Evolutionary conservation across 2,113 vertebrate species (phyloP).

Genomic region (Serranochromis macrocephalus): DNA sequence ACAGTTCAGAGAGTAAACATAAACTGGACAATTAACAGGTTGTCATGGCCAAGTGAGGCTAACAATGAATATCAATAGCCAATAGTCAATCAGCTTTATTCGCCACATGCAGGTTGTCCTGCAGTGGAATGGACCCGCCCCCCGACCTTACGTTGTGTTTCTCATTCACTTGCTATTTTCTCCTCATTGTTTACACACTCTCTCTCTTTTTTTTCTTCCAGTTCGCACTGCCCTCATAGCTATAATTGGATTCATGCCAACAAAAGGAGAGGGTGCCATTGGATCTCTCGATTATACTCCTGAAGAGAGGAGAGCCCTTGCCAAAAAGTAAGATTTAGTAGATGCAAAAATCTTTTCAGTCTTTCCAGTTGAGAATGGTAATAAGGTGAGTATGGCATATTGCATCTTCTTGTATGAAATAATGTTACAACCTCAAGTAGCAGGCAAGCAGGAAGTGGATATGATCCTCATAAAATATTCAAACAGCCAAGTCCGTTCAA

Average conservation of each 20-base stretch:
- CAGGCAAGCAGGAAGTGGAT: background rate
- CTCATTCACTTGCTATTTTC: background rate
- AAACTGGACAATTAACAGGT: background rate
- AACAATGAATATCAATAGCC: background rate
- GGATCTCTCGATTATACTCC: slow-evolving; percentile 97
- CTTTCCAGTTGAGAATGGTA: background rate
- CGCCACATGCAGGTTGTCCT: background rate
- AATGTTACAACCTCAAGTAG: background rate
- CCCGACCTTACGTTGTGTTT: background rate
- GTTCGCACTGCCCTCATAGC: slow-evolving; percentile 95
- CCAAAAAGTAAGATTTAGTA: slow-evolving; percentile 86
- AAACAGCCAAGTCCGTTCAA: background rate
- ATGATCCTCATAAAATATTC: background rate
- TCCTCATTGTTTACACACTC: background rate
- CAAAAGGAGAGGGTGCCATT: slow-evolving; percentile 97
- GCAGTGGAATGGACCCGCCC: background rate
- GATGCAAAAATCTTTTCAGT: background rate
- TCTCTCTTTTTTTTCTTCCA: slow-evolving; percentile 59
- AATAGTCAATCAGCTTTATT: background rate
- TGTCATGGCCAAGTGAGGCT: background rate
- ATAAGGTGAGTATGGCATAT: background rate
- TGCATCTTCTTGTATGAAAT: background rate
- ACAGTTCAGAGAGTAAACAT: background rate
- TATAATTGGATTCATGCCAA: slow-evolving; percentile 99
- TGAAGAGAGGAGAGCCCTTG: slow-evolving; percentile 90